Conservation (phyloP, 2,113 vertebrate genomes). For the Callocephalon fimbriatum region DNA sequence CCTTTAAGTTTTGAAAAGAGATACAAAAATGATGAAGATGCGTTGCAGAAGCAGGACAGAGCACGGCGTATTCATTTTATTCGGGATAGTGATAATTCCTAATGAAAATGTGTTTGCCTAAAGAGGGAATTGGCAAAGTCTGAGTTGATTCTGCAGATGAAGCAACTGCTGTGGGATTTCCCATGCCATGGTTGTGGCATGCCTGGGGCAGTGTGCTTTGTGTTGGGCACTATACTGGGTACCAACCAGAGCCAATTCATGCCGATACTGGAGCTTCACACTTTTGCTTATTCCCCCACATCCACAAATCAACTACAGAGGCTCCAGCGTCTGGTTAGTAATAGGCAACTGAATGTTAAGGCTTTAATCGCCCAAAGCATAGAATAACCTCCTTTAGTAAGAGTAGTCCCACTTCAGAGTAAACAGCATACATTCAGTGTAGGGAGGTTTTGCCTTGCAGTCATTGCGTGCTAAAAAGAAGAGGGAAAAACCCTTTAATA, state of each 20-base stretch:
- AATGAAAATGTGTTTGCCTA: not conserved
- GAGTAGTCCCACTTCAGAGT: not conserved
- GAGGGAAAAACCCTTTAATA: not conserved
- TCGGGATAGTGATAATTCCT: not conserved
- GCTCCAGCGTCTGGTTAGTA: not conserved
- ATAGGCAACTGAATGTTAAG: not conserved
- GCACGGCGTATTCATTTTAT: not conserved
- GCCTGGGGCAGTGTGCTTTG: fast-evolving
- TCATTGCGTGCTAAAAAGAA: not conserved
- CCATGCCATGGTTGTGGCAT: fast-evolving
- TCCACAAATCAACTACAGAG: not conserved
- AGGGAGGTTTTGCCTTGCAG: not conserved
- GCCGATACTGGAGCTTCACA: not conserved
- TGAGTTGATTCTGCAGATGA: not conserved
- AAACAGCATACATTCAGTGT: fast-evolving
- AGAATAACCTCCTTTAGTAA: not conserved
- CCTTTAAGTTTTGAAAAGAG: not conserved
- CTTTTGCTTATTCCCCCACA: not conserved
- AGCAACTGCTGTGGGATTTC: not conserved
- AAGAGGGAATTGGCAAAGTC: not conserved
- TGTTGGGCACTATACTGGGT: fast-evolving
- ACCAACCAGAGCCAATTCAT: not conserved
- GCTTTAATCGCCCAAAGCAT: not conserved
- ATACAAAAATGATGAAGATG: not conserved
- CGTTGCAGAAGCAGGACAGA: not conserved